phyloP scores from a whole-genome alignment of 2,113 vertebrate species.

The Gobius niger region DNA sequence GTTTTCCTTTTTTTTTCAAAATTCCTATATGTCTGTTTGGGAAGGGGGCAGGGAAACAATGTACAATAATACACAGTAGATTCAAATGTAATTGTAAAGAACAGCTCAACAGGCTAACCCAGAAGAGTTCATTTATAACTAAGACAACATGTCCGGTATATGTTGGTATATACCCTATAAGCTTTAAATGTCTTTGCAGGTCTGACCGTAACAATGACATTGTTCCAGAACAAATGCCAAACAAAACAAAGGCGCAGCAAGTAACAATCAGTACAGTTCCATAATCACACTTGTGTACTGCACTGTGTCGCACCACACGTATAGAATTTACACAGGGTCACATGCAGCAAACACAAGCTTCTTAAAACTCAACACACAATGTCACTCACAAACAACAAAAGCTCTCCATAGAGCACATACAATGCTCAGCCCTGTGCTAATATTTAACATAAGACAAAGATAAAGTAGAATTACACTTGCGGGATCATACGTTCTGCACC shows the following conservation, averaged over 20 bases:
- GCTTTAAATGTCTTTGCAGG: no score
- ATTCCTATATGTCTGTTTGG: no score
- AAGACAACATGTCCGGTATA: no score
- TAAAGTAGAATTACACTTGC: constrained; percentile 6
- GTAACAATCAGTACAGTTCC: neutral
- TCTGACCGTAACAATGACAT: neutral
- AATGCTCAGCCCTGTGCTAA: constrained; percentile 5
- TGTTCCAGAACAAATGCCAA: neutral
- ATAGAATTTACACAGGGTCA: constrained; percentile 20
- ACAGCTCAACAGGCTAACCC: no score
- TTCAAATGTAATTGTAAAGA: no score
- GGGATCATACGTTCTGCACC: constrained; percentile 35
- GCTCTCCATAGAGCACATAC: constrained; percentile 8
- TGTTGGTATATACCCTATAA: no score
- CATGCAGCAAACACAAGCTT: constrained; percentile 19
- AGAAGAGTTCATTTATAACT: no score
- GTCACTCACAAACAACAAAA: neutral
- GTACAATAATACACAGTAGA: no score
- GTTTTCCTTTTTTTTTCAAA: no score
- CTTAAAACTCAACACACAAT: constrained; percentile 15
- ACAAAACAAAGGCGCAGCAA: constrained; percentile 3
- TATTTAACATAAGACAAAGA: constrained; percentile 27
- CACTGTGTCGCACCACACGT: constrained; percentile 24
- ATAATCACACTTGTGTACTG: constrained; percentile 9
- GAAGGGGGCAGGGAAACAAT: no score